Evolutionary conservation across 2,888 invertebrate species (phyloP).

Genomic region (Bellardia bayeri): DNA sequence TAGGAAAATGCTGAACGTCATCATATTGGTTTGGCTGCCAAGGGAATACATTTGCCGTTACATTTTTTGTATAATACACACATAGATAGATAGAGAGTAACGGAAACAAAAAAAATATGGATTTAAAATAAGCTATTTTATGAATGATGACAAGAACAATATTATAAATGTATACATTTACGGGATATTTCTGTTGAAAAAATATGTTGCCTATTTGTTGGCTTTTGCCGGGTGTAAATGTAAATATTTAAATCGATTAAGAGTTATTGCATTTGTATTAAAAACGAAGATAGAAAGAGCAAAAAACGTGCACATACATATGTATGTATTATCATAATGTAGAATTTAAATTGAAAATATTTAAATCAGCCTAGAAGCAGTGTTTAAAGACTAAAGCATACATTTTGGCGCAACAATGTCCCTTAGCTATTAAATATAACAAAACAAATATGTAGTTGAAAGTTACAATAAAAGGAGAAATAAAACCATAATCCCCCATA

Average conservation of each 20-base stretch:
- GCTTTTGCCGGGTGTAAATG: slow-evolving; percentile 6
- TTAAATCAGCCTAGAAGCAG: neutral
- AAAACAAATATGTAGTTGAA: neutral
- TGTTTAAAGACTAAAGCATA: neutral
- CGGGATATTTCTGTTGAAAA: neutral
- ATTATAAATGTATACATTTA: slow-evolving; percentile 35
- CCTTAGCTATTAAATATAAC: neutral
- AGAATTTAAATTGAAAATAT: neutral
- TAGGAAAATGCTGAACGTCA: slow-evolving; percentile 22
- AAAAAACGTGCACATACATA: neutral
- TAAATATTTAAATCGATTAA: slow-evolving; percentile 55
- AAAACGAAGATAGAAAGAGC: neutral
- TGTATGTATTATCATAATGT: neutral
- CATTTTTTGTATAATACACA: neutral
- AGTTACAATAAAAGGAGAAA: neutral
- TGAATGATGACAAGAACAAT: neutral
- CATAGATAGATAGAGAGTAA: neutral
- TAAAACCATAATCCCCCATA: neutral
- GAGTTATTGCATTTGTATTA: slow-evolving; percentile 14
- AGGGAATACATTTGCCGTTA: slow-evolving; percentile 39
- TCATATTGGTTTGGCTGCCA: slow-evolving; percentile 38
- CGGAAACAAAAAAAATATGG: slow-evolving; percentile 35
- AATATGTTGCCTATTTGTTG: slow-evolving; percentile 53
- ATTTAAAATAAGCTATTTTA: slow-evolving; percentile 36
- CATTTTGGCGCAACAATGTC: neutral